phyloP scores from a whole-genome alignment of 2,797 vertebrate genomes.

The Ctenopoma multispine region DNA sequence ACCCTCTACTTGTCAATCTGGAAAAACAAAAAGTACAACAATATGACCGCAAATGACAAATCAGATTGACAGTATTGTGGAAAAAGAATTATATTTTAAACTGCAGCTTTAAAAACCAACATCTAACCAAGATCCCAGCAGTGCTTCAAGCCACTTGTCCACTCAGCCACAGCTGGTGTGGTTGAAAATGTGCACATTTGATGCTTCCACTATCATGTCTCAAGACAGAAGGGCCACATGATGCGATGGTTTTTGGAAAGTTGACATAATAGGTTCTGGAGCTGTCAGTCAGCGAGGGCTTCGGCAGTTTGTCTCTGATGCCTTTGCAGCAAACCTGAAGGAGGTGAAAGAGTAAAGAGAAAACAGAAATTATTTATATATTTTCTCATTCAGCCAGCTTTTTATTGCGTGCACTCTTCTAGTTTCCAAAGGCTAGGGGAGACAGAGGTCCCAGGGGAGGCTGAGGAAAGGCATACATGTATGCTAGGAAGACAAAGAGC shows the following conservation, averaged over 20 bases:
- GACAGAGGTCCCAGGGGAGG: conserved; percentile 60
- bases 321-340: conserved; percentile 52
- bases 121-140: background rate
- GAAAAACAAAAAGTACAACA: no score
- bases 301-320: conserved; percentile 30
- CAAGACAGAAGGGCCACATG: conserved; percentile 34
- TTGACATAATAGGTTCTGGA: conserved; percentile 39
- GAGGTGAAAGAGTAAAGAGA: conserved; percentile 39
- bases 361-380: conserved; percentile 20
- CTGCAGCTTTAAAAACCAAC: no score
- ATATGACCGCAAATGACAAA: background rate
- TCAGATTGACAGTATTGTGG: background rate
- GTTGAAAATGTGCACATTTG: conserved; percentile 30
- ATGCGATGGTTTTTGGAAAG: conserved; percentile 30
- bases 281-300: conserved; percentile 54
- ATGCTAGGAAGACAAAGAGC: conserved; percentile 64
- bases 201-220: conserved; percentile 25
- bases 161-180: background rate
- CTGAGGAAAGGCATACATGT: conserved; percentile 62
- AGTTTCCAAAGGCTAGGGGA: conserved; percentile 45
- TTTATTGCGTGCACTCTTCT: conserved; percentile 45
- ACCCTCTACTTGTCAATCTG: no score
- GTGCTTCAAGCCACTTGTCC: conserved; percentile 17
- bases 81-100: background rate
- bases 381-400: conserved; percentile 25